Percentiles rank a stretch among this genome's conserved stretches.
phyloP scores from a whole-genome alignment of 2,888 invertebrate genomes.

The Tiliacea aurago region DNA sequence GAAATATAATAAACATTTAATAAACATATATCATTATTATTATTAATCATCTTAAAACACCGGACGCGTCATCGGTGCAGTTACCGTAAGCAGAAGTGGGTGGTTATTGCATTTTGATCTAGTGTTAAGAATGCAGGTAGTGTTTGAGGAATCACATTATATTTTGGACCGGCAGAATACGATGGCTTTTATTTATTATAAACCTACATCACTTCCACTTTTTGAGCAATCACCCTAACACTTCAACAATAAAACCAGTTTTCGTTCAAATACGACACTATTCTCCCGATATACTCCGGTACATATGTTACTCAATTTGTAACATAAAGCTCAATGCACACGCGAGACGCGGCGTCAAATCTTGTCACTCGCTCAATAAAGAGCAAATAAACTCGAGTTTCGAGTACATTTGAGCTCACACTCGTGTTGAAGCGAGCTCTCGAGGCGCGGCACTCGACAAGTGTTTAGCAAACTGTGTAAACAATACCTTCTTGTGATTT shows the following conservation, averaged over 20 bases:
- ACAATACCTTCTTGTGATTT: slow-evolving; percentile 78
- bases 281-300: slow-evolving; percentile 25
- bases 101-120: background rate
- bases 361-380: slow-evolving; percentile 81
- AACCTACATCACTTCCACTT: background rate
- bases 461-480: slow-evolving; percentile 85
- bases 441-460: slow-evolving; percentile 74
- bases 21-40: too few species aligned
- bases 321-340: slow-evolving; percentile 69
- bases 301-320: slow-evolving; percentile 53
- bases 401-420: slow-evolving; percentile 80
- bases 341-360: slow-evolving; percentile 74
- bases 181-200: background rate
- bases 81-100: background rate
- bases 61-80: too few species aligned
- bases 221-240: slow-evolving; percentile 1
- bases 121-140: background rate
- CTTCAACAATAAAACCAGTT: slow-evolving; percentile 30
- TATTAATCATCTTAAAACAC: background rate
- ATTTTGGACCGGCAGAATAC: background rate
- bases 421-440: slow-evolving; percentile 79
- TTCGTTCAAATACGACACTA: slow-evolving; percentile 33
- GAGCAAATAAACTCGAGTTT: slow-evolving; percentile 84
- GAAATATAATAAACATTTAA: too few species aligned
- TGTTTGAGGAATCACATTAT: background rate